Base-by-base conservation (phyloP, 2,888 invertebrate genomes). In the Lasioglossum vierecki region DNA sequence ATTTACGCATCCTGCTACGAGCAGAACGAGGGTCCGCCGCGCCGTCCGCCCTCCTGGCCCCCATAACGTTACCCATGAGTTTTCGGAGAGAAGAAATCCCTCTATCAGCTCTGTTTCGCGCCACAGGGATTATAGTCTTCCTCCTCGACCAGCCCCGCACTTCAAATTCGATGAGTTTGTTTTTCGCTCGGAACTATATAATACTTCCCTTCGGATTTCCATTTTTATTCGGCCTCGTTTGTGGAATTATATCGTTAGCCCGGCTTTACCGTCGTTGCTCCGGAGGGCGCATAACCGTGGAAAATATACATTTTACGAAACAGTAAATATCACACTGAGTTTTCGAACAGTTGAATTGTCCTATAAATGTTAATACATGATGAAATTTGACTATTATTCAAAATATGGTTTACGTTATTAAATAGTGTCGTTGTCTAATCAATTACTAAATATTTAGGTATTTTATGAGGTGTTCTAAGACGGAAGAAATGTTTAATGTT, bases 1-100 rank as follows among this genome's bases (percentile, higher is more conserved):
- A 91, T 91, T 91, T 91, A 91, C 90, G 87, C 86, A 90, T 90
- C 86, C 91, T 91, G 91, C 83, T 85, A 87, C 74, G 82, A 88
- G 80, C 91, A 89, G 91, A 75, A 82, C 83, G 85, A 86, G 91
- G 85, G 84, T 86, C 35, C 76, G 68, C 39, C 80, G 66, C 76
- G 66, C 30, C 80, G 70, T 84, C 78, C 81, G 73, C 70, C 83
- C 79, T 80, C 76, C 66, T 49, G 73, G 73, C 46, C 84, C 76
- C 83, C 73, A 80, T 85, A 84, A 89, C 76, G 77, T 79, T 76
- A 49, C 53, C 71, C 80, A 76, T 71, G 83, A 63, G 70, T 79
- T 76, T 79, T 60, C n/a, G 82, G 68, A 77, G 72, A 70, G 41
- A 82, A 79, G 80, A 75, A 79, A 86, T 83, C 79, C 82, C 78